Percentiles rank a stretch among this genome's conserved stretches.
Evolutionary conservation across 2,888 invertebrate genomes (phyloP).

Genomic region (Itoplectis maculator): DNA sequence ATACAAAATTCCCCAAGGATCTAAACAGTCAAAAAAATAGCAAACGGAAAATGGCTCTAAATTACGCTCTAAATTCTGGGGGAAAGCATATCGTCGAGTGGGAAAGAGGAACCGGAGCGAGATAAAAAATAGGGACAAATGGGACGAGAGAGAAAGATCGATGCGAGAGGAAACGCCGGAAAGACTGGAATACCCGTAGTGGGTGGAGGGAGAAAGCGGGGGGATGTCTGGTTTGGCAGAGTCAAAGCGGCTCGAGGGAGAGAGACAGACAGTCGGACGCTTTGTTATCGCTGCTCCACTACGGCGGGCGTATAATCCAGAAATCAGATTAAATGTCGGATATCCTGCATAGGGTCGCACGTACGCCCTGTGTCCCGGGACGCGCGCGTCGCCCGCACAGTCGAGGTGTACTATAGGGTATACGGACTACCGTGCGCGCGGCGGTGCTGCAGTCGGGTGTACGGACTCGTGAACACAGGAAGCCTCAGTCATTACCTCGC

Average conservation of each 20-base stretch:
- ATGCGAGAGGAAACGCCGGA: slow-evolving; percentile 59
- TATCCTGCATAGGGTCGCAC: slow-evolving; percentile 82
- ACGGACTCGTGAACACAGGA: slow-evolving; percentile 80
- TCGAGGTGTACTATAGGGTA: slow-evolving; percentile 31
- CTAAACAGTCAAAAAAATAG: too few relatives aligned
- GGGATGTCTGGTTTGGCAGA: slow-evolving; percentile 43
- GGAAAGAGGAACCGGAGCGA: slow-evolving; percentile 1
- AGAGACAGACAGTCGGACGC: slow-evolving; percentile 66
- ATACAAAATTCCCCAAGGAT: too few relatives aligned
- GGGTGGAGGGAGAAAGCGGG: slow-evolving; percentile 37
- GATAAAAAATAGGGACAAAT: neutral
- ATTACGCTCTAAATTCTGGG: too few relatives aligned
- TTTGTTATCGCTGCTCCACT: slow-evolving; percentile 78
- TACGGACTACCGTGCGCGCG: too few relatives aligned
- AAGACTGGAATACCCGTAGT: slow-evolving; percentile 45
- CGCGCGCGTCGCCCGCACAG: slow-evolving; percentile 47
- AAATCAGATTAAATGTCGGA: slow-evolving; percentile 85
- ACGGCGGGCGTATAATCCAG: slow-evolving; percentile 82
- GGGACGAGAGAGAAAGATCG: slow-evolving; percentile 2
- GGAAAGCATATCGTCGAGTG: slow-evolving; percentile 28
- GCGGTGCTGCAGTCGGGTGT: slow-evolving; percentile 54
- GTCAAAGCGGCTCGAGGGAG: slow-evolving; percentile 49
- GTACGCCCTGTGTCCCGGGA: slow-evolving; percentile 36
- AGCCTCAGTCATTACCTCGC: slow-evolving; percentile 83
- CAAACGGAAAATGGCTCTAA: too few relatives aligned